Percentiles rank a stretch among this genome's conserved stretches.
These are phyloP conservation scores for Zele albiditarsus DNA, from an alignment of 2,888 invertebrate genomes.

Conservation along the genomic window DNA sequence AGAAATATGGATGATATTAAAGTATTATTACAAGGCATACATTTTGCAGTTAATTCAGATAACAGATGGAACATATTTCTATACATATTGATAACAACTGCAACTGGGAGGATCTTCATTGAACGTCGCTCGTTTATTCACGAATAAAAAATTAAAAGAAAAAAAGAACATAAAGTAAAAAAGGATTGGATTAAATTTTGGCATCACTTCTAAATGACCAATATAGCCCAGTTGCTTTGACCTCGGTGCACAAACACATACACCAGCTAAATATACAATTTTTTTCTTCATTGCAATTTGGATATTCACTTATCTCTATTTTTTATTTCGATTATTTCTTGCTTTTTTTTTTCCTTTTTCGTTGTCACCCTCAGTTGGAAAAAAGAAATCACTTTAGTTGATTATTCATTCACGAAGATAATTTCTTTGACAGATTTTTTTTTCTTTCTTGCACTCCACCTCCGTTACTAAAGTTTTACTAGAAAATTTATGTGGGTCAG, in stretches of 20 bases:
- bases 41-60: neutral
- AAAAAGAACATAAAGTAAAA: neutral
- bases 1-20: neutral
- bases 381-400: neutral
- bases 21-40: neutral
- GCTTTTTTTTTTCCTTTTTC: neutral
- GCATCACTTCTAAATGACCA: slow-evolving; percentile 5
- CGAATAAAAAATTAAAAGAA: neutral
- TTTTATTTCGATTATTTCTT: neutral
- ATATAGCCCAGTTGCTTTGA: neutral
- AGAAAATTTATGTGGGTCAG: slow-evolving; percentile 11
- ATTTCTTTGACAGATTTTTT: neutral
- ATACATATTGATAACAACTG: neutral
- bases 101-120: neutral
- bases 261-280: neutral
- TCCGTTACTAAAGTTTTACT: too few species aligned
- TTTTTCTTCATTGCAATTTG: neutral
- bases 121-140: neutral
- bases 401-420: slow-evolving; percentile 17
- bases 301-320: neutral
- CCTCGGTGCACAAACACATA: neutral
- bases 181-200: neutral
- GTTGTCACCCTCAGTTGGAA: neutral
- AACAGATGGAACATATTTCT: neutral
- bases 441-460: neutral